phyloP scores from a whole-genome alignment of 2,113 vertebrate genomes.

The Megaleporinus macrocephalus region DNA sequence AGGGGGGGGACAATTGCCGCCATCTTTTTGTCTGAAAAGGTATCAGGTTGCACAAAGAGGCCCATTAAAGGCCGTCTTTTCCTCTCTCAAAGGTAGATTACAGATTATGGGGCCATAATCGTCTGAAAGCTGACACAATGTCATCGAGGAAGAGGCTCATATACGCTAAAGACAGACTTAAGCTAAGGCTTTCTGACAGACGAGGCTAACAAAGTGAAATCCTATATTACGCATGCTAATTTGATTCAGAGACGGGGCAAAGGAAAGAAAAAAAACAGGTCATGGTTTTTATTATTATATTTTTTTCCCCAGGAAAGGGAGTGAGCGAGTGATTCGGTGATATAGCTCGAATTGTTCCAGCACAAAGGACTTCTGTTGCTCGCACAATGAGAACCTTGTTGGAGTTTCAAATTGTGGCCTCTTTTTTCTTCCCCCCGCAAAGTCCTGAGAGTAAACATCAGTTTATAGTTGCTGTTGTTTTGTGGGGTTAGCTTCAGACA shows the following conservation, averaged over 20 bases:
- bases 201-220: constrained; percentile 69
- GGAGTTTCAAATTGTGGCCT: constrained; percentile 55
- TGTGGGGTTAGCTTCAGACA: constrained; percentile 51
- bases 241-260: constrained; percentile 57
- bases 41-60: constrained; percentile 14
- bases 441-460: constrained; percentile 67
- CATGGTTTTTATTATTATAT: constrained; percentile 64
- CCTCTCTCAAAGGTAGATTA: constrained; percentile 38
- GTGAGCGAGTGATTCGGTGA: constrained; percentile 63
- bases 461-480: constrained; percentile 61
- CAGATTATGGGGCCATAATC: constrained; percentile 35
- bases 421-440: constrained; percentile 51
- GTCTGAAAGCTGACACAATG: constrained; percentile 18
- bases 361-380: constrained; percentile 73
- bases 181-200: constrained; percentile 71
- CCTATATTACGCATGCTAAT: constrained; percentile 70
- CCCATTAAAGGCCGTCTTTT: constrained; percentile 17
- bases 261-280: too few species aligned
- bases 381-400: constrained; percentile 73
- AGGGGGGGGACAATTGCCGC: neutral
- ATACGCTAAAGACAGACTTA: neutral
- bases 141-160: constrained; percentile 34
- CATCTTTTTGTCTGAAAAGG: neutral
- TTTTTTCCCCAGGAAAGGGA: constrained; percentile 71
- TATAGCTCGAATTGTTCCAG: constrained; percentile 48